Evolutionary conservation across 2,797 vertebrate genomes (phyloP).

Genomic region (Lacerta bilineata): DNA sequence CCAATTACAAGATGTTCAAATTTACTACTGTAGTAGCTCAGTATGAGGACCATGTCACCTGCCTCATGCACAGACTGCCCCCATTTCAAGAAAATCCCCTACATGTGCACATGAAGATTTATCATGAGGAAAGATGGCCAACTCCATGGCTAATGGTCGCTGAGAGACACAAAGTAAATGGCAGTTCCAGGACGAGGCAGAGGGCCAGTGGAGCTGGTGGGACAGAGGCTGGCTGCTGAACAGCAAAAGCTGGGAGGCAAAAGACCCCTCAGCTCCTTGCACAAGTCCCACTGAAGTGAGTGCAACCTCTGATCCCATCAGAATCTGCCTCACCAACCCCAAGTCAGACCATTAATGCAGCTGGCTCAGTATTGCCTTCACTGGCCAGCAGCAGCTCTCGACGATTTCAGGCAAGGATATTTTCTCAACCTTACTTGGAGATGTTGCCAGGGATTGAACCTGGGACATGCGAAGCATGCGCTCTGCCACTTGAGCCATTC

Average conservation of each 20-base stretch:
- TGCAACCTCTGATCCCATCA: not conserved
- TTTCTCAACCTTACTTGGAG: too few species aligned
- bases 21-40: not conserved
- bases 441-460: too few species aligned
- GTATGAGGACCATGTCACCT: not conserved
- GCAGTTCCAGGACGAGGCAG: too few species aligned
- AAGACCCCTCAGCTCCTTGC: not conserved
- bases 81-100: not conserved
- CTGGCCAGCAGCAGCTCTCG: too few species aligned
- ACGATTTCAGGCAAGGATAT: too few species aligned
- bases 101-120: not conserved
- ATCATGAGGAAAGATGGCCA: not conserved
- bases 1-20: not conserved
- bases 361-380: too few species aligned
- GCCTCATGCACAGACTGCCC: not conserved
- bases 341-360: too few species aligned
- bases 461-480: too few species aligned
- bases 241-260: not conserved
- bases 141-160: accelerated
- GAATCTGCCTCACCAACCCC: too few species aligned
- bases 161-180: not conserved
- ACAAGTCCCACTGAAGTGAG: not conserved
- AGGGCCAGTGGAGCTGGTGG: not conserved
- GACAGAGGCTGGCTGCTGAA: not conserved
- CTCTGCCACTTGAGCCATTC: too few species aligned